Evolutionary conservation across 2,113 vertebrate genomes (phyloP).

Genomic region (Tachysurus vachellii): DNA sequence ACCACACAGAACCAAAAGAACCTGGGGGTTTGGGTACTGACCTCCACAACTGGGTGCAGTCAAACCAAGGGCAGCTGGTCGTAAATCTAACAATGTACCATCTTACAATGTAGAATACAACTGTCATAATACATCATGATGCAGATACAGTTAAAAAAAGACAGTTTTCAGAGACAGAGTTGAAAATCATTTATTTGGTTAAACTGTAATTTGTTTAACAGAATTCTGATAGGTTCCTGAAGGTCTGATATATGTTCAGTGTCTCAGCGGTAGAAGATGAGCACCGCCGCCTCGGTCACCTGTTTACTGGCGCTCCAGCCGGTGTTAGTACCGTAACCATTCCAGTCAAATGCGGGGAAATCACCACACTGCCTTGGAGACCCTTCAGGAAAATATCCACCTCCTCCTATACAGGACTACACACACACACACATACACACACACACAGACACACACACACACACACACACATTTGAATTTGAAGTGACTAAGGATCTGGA

Average conservation of each 20-base stretch:
- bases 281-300: conserved; percentile 44
- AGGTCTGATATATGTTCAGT: background rate
- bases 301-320: conserved; percentile 47
- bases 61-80: no score
- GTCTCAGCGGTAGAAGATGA: conserved; percentile 56
- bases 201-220: background rate
- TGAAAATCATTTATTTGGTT: background rate
- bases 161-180: background rate
- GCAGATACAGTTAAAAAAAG: background rate
- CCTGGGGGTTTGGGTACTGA: no score
- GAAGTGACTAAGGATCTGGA: no score
- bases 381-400: conserved; percentile 54
- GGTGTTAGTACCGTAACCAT: conserved; percentile 39
- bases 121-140: background rate
- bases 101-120: no score
- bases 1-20: no score
- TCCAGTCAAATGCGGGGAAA: conserved; percentile 59
- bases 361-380: conserved; percentile 59
- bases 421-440: background rate
- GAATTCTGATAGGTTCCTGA: background rate
- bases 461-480: background rate
- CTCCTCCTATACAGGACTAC: conserved; percentile 61
- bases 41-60: no score
- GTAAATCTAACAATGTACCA: no score
- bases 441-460: background rate